Conservation (phyloP, 2,113 vertebrate species). For the Turnix velox region DNA sequence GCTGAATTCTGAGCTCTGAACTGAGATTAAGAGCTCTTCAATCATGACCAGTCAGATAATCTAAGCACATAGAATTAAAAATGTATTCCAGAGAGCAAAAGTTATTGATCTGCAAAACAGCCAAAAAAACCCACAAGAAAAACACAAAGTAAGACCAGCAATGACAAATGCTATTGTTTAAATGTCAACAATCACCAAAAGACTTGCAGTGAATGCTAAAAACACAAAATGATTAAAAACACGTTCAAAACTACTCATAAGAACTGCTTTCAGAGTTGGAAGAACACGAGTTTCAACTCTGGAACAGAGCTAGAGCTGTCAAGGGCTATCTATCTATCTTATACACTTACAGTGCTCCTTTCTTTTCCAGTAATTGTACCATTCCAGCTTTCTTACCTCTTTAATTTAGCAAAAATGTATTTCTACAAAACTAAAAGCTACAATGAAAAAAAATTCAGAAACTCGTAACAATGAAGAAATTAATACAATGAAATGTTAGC, state of each 20-base stretch:
- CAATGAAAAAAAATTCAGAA: not conserved
- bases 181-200: not conserved
- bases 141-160: not conserved
- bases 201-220: not conserved
- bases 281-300: not conserved
- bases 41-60: not conserved
- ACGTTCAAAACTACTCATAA: not conserved
- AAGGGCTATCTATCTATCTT: not conserved
- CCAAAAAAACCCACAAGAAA: not conserved
- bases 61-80: not conserved
- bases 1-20: not conserved
- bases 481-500: slow-evolving; percentile 32
- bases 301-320: not conserved
- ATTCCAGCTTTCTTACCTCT: not conserved
- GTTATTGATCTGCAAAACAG: not conserved
- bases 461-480: not conserved
- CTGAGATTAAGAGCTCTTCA: not conserved
- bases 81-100: not conserved
- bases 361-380: not conserved
- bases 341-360: not conserved
- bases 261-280: not conserved
- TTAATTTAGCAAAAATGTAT: not conserved
- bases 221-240: not conserved
- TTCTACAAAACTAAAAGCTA: not conserved
- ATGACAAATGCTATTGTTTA: not conserved